Conservation (phyloP, 1,140 invertebrate species). For the Lithobius niger region DNA sequence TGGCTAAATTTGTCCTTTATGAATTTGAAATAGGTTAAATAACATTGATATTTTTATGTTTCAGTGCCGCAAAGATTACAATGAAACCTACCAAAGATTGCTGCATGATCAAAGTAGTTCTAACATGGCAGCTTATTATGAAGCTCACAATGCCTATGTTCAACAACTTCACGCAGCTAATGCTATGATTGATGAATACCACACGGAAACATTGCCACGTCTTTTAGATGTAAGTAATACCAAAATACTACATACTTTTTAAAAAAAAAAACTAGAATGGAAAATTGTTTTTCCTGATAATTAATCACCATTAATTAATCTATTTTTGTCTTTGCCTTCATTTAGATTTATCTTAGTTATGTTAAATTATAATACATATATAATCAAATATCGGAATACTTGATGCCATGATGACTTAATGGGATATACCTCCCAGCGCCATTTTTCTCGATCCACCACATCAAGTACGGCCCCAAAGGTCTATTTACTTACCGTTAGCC, state of each 20-base stretch:
- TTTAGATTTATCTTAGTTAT: background rate
- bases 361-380: no score
- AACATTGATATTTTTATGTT: slow-evolving; percentile 18
- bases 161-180: slow-evolving; percentile 85
- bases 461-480: no score
- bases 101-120: slow-evolving; percentile 42
- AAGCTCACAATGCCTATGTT: slow-evolving; percentile 85
- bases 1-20: no score
- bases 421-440: no score
- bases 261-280: no score
- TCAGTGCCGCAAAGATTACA: slow-evolving; percentile 73
- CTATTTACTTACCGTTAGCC: no score
- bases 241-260: no score
- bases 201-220: slow-evolving; percentile 56
- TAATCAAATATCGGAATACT: no score
- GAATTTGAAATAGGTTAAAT: no score
- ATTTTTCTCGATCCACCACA: no score
- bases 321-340: slow-evolving; percentile 1
- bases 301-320: background rate
- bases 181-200: slow-evolving; percentile 59
- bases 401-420: no score
- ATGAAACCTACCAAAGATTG: slow-evolving; percentile 61
- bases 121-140: slow-evolving; percentile 62
- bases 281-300: background rate
- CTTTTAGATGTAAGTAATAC: slow-evolving; percentile 54